These are phyloP conservation scores for Psilopsiagon aymara DNA, from an alignment of 2,113 vertebrate genomes.

Conservation along the genomic window DNA sequence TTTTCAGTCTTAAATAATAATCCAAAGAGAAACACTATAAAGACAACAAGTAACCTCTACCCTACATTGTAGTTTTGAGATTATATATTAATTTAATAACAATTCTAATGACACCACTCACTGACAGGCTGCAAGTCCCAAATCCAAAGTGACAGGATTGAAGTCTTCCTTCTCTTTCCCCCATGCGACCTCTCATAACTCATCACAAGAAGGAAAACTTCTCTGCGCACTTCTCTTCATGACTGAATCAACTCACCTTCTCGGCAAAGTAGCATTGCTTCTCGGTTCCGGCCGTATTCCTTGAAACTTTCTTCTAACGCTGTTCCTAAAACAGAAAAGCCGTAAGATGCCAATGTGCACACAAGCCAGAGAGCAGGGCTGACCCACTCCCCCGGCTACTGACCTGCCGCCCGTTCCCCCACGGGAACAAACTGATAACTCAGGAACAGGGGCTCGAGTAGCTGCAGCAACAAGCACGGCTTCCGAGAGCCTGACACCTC, in stretches of 20 bases:
- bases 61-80: neutral
- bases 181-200: neutral
- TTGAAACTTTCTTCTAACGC: conserved; percentile 98
- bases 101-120: neutral
- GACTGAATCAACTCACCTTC: conserved; percentile 87
- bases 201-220: neutral
- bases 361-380: neutral
- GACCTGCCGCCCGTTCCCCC: neutral
- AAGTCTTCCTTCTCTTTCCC: neutral
- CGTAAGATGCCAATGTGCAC: neutral
- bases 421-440: neutral
- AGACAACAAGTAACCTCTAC: neutral
- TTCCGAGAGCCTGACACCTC: fast-evolving
- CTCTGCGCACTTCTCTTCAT: neutral
- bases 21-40: neutral
- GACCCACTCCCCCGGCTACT: neutral
- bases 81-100: neutral
- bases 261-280: conserved; percentile 97
- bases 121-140: neutral
- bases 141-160: fast-evolving
- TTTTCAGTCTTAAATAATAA: neutral
- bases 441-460: fast-evolving
- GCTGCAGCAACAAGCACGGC: neutral
- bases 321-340: conserved; percentile 80
- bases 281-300: conserved; percentile 94